A percentile compares a stretch with the other conserved stretches of the same genome.
phyloP scores from a whole-genome alignment of 37 sponge, comb jelly and placozoan species.

The Crambe crambe region DNA sequence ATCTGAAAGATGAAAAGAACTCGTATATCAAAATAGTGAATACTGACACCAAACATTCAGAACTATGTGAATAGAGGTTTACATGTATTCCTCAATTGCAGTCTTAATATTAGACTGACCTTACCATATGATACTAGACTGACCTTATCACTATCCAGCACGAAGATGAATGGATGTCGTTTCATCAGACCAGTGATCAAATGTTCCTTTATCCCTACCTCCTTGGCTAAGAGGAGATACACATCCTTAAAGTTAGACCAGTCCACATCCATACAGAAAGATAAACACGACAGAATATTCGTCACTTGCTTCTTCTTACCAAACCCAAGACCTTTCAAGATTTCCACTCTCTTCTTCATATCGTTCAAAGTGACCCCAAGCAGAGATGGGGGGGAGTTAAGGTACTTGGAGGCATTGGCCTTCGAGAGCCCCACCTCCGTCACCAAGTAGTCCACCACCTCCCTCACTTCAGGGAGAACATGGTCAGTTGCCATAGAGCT shows the following conservation, averaged over 20 bases:
- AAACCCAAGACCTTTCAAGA: neutral
- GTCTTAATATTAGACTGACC: too few species aligned
- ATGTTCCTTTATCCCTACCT: neutral
- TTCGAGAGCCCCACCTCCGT: neutral
- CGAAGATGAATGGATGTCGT: neutral
- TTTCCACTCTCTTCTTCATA: neutral
- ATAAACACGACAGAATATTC: neutral
- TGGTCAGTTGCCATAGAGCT: neutral
- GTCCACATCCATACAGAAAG: slow-evolving; percentile 1
- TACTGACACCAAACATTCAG: too few species aligned
- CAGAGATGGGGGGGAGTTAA: neutral
- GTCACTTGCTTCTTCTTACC: neutral
- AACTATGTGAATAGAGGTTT: too few species aligned
- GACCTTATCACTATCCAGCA: neutral
- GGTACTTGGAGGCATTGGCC: neutral
- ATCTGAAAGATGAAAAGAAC: too few species aligned
- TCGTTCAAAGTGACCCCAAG: neutral
- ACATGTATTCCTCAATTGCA: too few species aligned
- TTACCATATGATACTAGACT: neutral
- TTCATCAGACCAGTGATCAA: neutral
- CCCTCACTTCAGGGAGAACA: neutral
- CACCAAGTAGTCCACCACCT: neutral
- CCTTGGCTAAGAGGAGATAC: neutral
- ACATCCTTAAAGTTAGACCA: neutral
- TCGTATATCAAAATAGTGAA: too few species aligned